Evolutionary conservation across 1,140 invertebrate genomes (phyloP).

Genomic region (Aphis gossypii): DNA sequence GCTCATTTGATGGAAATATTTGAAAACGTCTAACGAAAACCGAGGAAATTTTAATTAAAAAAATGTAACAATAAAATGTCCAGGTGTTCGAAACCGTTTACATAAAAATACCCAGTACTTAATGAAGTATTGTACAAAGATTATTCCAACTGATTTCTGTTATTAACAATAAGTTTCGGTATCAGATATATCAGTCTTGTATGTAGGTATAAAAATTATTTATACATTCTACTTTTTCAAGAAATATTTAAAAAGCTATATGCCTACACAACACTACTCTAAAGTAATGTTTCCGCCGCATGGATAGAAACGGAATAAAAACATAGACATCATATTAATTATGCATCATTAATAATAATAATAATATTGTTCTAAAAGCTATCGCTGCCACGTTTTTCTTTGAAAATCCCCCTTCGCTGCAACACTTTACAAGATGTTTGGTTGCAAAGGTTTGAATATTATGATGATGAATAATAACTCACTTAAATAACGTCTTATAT

Average conservation of each 20-base stretch:
- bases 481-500: neutral
- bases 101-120: neutral
- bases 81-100: neutral
- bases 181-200: neutral
- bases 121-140: neutral
- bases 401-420: neutral
- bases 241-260: neutral
- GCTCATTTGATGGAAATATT: neutral
- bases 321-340: neutral
- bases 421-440: neutral
- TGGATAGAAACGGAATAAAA: neutral
- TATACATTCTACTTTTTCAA: too few species aligned
- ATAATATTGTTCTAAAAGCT: neutral
- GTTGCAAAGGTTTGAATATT: constrained; percentile 2
- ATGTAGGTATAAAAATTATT: neutral
- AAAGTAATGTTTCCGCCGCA: neutral
- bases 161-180: neutral
- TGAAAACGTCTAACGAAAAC: neutral
- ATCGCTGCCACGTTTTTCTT: neutral
- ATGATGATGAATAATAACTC: neutral
- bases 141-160: neutral
- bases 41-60: neutral
- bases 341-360: neutral
- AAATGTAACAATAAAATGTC: neutral
- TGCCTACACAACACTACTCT: neutral